phyloP scores from a whole-genome alignment of 2,888 invertebrate genomes.

The Amorpha juglandis region DNA sequence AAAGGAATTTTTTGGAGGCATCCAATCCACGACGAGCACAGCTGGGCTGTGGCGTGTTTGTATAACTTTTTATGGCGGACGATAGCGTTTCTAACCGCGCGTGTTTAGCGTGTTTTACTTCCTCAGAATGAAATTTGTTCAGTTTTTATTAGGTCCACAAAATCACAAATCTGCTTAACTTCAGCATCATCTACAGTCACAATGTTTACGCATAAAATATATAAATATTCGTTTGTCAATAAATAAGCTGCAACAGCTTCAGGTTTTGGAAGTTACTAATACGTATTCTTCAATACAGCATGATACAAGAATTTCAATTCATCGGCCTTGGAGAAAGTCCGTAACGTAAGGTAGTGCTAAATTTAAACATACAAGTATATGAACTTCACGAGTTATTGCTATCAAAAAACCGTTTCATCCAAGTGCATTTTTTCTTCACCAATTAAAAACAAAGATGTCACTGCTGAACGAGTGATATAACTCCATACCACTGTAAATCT shows the following conservation, averaged over 20 bases:
- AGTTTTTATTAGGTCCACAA: slow-evolving; percentile 1
- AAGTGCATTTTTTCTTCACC: slow-evolving; percentile 2
- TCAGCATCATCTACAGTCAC: too few relatives aligned
- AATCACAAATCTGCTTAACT: not conserved
- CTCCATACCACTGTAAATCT: slow-evolving; percentile 24
- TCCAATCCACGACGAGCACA: slow-evolving; percentile 21
- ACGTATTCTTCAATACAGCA: too few relatives aligned
- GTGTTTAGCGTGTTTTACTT: slow-evolving; percentile 19
- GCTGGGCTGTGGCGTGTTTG: slow-evolving; percentile 21
- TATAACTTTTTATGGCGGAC: slow-evolving; percentile 19
- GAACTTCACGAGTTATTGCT: not conserved
- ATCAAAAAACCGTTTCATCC: not conserved
- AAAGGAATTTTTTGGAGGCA: slow-evolving; percentile 44
- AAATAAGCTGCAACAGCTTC: too few relatives aligned
- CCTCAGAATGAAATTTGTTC: not conserved
- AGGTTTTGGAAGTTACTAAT: too few relatives aligned
- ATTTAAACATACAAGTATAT: too few relatives aligned
- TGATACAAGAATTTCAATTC: too few relatives aligned
- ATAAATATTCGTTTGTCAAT: too few relatives aligned
- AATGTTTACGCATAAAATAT: too few relatives aligned
- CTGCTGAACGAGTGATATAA: slow-evolving; percentile 10
- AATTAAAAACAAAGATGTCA: not conserved
- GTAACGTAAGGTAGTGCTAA: too few relatives aligned
- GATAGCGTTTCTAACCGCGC: slow-evolving; percentile 15
- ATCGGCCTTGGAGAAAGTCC: too few relatives aligned